Evolutionary conservation across 92 coral and sea anemone genomes (phyloP).

Genomic region (Porites cylindrica): DNA sequence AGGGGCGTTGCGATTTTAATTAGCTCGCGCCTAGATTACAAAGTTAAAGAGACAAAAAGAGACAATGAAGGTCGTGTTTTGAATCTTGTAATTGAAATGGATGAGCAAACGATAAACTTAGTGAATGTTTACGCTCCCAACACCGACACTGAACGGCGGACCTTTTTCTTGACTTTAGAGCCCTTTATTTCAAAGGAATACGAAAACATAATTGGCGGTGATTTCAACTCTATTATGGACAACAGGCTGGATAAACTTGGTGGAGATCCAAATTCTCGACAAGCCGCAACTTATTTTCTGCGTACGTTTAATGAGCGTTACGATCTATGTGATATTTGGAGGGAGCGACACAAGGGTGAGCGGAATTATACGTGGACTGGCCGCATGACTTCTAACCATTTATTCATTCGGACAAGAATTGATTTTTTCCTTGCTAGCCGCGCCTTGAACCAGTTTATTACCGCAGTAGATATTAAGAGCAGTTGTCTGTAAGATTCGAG

Average conservation of each 20-base stretch:
- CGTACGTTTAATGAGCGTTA: neutral
- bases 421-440: neutral
- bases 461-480: neutral
- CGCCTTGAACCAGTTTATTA: neutral
- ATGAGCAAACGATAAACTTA: neutral
- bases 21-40: constrained; percentile 20
- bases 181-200: neutral
- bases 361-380: constrained; percentile 40
- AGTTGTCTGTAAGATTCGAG: too few species aligned
- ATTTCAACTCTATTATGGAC: constrained; percentile 24
- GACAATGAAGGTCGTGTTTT: constrained; percentile 26
- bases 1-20: constrained; percentile 59
- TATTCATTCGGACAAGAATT: constrained; percentile 5
- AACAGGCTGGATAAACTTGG: constrained; percentile 15
- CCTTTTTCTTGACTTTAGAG: neutral
- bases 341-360: constrained; percentile 1
- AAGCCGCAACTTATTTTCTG: neutral
- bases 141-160: constrained; percentile 28
- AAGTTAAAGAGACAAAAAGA: neutral
- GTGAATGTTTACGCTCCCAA: constrained; percentile 30
- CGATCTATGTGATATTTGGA: constrained; percentile 37
- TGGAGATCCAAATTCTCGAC: neutral
- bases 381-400: neutral
- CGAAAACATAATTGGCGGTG: constrained; percentile 38
- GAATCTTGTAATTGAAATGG: neutral